phyloP scores from a whole-genome alignment of 2,113 vertebrate genomes.

The Alligator mississippiensis region DNA sequence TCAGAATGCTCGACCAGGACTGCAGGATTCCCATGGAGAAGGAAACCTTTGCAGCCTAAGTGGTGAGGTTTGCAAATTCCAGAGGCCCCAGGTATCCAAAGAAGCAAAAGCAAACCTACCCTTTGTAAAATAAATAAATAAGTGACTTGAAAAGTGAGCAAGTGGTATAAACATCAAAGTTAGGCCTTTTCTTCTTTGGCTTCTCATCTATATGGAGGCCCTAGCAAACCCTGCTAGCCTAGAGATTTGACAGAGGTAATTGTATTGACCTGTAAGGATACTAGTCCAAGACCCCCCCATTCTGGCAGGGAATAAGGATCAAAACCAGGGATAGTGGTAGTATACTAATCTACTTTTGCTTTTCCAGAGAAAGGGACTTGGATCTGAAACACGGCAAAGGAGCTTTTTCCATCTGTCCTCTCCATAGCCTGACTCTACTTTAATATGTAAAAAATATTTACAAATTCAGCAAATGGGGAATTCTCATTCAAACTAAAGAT shows the following conservation, averaged over 20 bases:
- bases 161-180: rapidly evolving
- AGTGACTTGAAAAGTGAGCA: not conserved
- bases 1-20: not conserved
- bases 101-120: not conserved
- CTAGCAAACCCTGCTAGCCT: too few species aligned
- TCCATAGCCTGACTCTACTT: not conserved
- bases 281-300: not conserved
- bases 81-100: not conserved
- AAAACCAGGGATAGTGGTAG: not conserved
- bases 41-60: not conserved
- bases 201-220: not conserved
- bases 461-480: not conserved
- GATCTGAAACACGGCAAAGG: not conserved
- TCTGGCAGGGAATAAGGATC: not conserved
- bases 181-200: not conserved
- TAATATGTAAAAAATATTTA: too few species aligned
- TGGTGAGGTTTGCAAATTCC: not conserved
- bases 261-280: too few species aligned
- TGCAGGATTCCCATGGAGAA: not conserved
- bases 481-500: not conserved
- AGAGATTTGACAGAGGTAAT: too few species aligned
- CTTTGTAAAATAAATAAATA: not conserved
- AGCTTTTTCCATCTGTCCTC: not conserved
- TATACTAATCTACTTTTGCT: not conserved
- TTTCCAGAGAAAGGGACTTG: not conserved